Evolutionary conservation across 92 coral and sea anemone species (phyloP).

Genomic region (Paragorgia papillata): DNA sequence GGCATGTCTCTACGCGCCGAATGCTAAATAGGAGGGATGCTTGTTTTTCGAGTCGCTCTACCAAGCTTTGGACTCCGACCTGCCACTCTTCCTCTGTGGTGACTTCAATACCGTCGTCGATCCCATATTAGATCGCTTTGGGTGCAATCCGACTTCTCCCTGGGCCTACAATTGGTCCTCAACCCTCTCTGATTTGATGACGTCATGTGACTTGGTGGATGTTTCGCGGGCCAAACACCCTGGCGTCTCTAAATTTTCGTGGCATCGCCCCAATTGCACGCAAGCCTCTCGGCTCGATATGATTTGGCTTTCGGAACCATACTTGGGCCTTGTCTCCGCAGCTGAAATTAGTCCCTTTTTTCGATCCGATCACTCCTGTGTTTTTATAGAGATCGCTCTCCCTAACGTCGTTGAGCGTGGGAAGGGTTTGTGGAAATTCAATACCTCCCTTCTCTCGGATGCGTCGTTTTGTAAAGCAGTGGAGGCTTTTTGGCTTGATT

Average conservation of each 20-base stretch:
- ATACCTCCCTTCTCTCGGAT: constrained; percentile 46
- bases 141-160: too few species aligned
- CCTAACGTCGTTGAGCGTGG: constrained; percentile 34
- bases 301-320: constrained; percentile 23
- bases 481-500: constrained; percentile 30
- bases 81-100: too few species aligned
- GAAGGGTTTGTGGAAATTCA: constrained; percentile 56
- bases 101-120: too few species aligned
- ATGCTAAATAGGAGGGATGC: too few species aligned
- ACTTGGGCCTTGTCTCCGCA: constrained; percentile 1
- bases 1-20: too few species aligned
- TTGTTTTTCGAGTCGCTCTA: too few species aligned
- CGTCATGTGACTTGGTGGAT: too few species aligned
- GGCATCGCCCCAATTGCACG: constrained; percentile 33
- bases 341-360: constrained; percentile 36
- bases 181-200: too few species aligned
- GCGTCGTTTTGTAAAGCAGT: neutral
- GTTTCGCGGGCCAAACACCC: too few species aligned
- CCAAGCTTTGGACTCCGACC: too few species aligned
- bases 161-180: too few species aligned
- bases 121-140: too few species aligned
- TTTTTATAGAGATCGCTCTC: constrained; percentile 2
- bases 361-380: constrained; percentile 51
- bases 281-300: constrained; percentile 49
- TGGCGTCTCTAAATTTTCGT: constrained; percentile 2